Percentiles rank a stretch among this genome's conserved stretches.
Conservation (phyloP, 2,113 vertebrate species). For the Puma concolor region DNA sequence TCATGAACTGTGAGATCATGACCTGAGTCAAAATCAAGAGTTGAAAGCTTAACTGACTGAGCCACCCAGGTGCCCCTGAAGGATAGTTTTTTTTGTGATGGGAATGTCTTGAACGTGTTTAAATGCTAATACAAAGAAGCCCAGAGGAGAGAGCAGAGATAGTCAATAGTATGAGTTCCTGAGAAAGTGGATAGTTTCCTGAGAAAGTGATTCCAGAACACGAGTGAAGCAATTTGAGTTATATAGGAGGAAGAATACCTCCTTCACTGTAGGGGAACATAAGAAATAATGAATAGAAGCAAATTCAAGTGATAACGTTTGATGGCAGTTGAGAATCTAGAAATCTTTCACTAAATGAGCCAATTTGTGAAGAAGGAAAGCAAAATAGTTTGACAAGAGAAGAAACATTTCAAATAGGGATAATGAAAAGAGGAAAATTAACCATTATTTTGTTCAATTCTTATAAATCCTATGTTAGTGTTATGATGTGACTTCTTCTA, state of each 20-base stretch:
- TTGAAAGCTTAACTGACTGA: no score
- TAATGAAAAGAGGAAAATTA: slow-evolving; percentile 16
- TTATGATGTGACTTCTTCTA: neutral
- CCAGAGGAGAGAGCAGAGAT: neutral
- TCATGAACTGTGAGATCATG: no score
- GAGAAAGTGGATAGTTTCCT: neutral
- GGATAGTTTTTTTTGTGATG: neutral
- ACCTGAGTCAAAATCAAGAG: no score
- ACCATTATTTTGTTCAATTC: slow-evolving; percentile 37
- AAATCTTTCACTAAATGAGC: neutral
- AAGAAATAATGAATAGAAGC: neutral
- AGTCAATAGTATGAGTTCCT: neutral
- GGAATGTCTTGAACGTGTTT: neutral
- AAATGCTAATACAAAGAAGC: neutral
- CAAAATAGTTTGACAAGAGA: neutral
- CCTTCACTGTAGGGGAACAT: neutral
- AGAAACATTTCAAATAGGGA: slow-evolving; percentile 33
- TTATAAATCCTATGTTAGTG: slow-evolving; percentile 10
- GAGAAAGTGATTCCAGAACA: neutral
- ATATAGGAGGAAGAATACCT: neutral
- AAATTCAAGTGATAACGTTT: neutral
- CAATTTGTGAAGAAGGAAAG: slow-evolving; percentile 31
- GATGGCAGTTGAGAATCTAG: neutral
- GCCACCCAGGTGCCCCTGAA: neutral
- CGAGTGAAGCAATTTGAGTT: neutral